These are phyloP conservation scores for Agrotis puta DNA, from an alignment of 2,888 invertebrate genomes.

Conservation along the genomic window DNA sequence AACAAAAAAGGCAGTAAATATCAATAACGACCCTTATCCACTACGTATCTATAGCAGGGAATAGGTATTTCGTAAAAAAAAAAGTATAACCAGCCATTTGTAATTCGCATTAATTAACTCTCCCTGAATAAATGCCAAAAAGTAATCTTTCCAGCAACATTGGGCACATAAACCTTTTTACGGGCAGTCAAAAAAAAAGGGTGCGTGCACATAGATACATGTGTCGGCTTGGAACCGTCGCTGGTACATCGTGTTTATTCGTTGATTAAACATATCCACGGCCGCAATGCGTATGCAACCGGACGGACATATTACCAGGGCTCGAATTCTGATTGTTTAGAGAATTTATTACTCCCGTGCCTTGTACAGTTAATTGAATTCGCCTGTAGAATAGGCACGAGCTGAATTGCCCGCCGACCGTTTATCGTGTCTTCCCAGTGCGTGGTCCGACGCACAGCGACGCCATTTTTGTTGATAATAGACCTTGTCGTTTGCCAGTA, in stretches of 20 bases:
- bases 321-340: slow-evolving; percentile 91
- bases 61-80: slow-evolving; percentile 60
- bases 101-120: slow-evolving; percentile 83
- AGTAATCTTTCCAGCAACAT: slow-evolving; percentile 81
- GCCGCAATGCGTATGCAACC: slow-evolving; percentile 90
- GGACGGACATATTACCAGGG: slow-evolving; percentile 90
- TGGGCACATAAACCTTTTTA: slow-evolving; percentile 83
- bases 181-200: slow-evolving; percentile 73
- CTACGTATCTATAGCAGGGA: slow-evolving; percentile 45
- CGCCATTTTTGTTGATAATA: slow-evolving; percentile 78
- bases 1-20: slow-evolving; percentile 57
- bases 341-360: slow-evolving; percentile 90
- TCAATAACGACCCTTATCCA: slow-evolving; percentile 57
- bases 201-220: slow-evolving; percentile 77
- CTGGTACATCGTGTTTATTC: slow-evolving; percentile 85
- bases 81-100: slow-evolving; percentile 72
- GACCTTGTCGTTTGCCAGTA: slow-evolving; percentile 64
- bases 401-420: slow-evolving; percentile 85
- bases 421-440: slow-evolving; percentile 86
- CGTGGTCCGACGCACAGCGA: slow-evolving; percentile 73
- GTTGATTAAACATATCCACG: slow-evolving; percentile 89
- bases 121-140: slow-evolving; percentile 79
- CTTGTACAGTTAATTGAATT: slow-evolving; percentile 91
- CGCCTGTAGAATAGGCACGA: slow-evolving; percentile 89
- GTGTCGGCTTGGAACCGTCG: slow-evolving; percentile 77